Base-by-base conservation (phyloP, 1,140 invertebrate genomes). In the Trichonephila clavipes region DNA sequence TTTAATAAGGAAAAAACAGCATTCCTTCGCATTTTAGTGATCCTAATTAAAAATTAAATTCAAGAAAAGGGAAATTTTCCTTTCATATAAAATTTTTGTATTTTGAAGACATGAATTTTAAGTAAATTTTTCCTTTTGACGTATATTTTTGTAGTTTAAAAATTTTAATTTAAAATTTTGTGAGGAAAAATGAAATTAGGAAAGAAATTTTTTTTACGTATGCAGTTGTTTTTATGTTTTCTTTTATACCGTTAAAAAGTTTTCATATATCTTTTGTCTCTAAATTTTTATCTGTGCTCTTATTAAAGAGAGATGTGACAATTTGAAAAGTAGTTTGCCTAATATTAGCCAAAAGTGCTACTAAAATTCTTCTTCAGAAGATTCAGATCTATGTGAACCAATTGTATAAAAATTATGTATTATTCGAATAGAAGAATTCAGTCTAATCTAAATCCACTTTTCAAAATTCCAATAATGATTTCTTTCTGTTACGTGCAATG, bases 221-320 rank as follows among this genome's bases (percentile, higher is more conserved):
- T 51, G 51, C 51, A 51, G 1, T 51, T 51, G 51, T 51, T 51
- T 51, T 7, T 51, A 51, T 10, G 51, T 51, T 51, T 51, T 12
- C 66, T 69, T 69, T 69, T 24, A 24, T 8, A 12, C 7, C 34
- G 34, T 34, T 77, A 18, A 34, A 77, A 66, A n/a, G 24, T 77
- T 77, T 18, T 19, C 34, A 19, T 77, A 34, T 18, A 34, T 28
- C 28, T 77, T 69, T 24, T 77, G 40, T 16, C 72, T 16, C 72
- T 77, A 77, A 77, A 34, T 77, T 77, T 64, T 77, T 34, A 34
- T 40, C 72, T 77, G 72, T 77, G 72, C 72, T 77, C 72, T 77
- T 77, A 77, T 40, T 34, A 40, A 77, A 77, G 72, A 77, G 72
- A 77, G 34, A 77, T 77, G 72, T 77, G 72, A 77, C 16, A 77